Evolutionary conservation across 2,113 vertebrate species (phyloP), one percentile per base, ranked within the genome.

Genomic region (Emydocephalus ijimae): DNA sequence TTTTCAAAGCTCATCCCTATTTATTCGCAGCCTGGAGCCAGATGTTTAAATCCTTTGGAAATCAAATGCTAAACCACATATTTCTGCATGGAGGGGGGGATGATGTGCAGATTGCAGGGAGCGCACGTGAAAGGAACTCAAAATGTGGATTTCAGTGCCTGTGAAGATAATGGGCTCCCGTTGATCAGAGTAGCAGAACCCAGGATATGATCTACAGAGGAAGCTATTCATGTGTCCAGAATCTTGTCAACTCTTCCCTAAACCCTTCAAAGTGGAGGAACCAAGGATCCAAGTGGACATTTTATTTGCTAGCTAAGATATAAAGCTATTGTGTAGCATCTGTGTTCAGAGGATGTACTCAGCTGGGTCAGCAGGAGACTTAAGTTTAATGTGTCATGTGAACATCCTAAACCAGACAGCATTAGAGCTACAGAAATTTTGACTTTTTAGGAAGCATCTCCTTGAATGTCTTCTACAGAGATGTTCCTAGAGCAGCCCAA

Each of bases 11-110:
- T 90, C 88, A 56, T 93, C 93, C n/a, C 57, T 92, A 12, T 94
- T 90, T 91, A 94, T 87, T 12, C 88, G 57, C 85, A 89, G n/a
- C 89, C 93, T 93, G 96, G 91, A 93, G 43, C 89, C 12, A 5
- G 64, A 23, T 88, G 54, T 85, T 94, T 89, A 69, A 93, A 95
- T 93, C 94, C 26, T 90, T 18, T 43, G 0, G 55, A 86, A 87
- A 85, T 7, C 4, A 59, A 57, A 90, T 2, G n/a, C 86, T 7
- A 69, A 88, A 10, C 29, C 56, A 39, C 45, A 39, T 52, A 43
- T 52, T 43, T 69, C 48, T 54, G 87, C 86, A 55, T 81, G 21
- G 7, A 34, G 23, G 57, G 23, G 23, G 14, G 59, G 5, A 9
- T 29, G 45, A 14, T 2, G n/a, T 54, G n/a, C 23, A 24, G 24